phyloP scores from a whole-genome alignment of 2,797 vertebrate genomes.

The Phoeniculus purpureus region DNA sequence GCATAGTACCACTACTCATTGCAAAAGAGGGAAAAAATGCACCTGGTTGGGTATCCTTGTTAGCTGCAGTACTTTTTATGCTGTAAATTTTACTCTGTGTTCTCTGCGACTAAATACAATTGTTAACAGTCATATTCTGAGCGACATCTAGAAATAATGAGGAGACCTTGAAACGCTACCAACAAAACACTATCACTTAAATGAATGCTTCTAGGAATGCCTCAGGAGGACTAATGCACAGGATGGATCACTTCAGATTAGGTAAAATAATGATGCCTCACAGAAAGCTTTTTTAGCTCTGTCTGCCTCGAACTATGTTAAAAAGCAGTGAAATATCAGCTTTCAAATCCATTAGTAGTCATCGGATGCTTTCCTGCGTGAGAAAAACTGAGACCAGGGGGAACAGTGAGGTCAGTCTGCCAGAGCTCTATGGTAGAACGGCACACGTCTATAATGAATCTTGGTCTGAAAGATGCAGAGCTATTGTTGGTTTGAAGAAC shows the following conservation, averaged over 20 bases:
- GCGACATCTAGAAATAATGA: conserved; percentile 28
- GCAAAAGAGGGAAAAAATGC: neutral
- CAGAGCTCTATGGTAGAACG: neutral
- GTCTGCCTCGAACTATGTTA: neutral
- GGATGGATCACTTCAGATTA: conserved; percentile 26
- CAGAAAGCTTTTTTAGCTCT: neutral
- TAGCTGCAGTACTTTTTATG: neutral
- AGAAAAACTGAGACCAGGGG: neutral
- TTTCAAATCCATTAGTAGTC: neutral
- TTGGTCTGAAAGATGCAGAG: neutral
- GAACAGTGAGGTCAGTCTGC: neutral
- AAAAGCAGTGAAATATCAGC: neutral
- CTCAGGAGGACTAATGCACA: neutral
- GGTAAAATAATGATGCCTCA: conserved; percentile 30
- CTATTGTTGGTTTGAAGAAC: neutral
- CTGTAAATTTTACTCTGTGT: neutral
- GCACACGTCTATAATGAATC: neutral
- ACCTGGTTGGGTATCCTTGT: neutral
- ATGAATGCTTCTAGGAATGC: conserved; percentile 21
- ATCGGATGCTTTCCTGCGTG: neutral
- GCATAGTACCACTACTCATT: neutral
- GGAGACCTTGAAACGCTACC: conserved; percentile 1
- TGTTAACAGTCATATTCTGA: neutral
- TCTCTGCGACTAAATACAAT: neutral
- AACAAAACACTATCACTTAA: conserved; percentile 17